Evolutionary conservation across 1,140 invertebrate genomes (phyloP), one percentile per base, ranked within the genome.

Genomic region (Drosophila grimshawi): DNA sequence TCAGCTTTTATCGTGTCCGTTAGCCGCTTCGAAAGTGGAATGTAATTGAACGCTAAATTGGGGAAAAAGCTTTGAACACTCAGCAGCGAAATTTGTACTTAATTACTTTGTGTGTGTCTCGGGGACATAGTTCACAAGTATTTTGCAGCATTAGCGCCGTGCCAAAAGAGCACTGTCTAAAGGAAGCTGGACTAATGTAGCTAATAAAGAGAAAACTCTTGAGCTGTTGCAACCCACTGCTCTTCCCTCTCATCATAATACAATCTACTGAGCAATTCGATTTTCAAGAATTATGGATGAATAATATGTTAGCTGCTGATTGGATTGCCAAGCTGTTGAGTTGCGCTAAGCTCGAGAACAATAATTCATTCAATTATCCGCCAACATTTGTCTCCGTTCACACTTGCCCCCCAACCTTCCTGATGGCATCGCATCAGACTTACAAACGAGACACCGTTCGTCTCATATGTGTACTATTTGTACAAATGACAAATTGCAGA

Each of bases 401-500:
- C 11, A 56, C 32, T 64, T 43, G 10, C 39, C 3, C 39, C 8
- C 10, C 39, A 43, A 43, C 39, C 49, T 43, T 32, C 56, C 43
- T 43, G 19, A 46, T 57, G 37, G 4, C 64, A 39, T 37, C 43
- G 59, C 62, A 39, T 62, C 71, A 57, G 71, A 80, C 70, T 60
- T 56, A 65, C 55, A 59, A 57, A 71, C 46, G 53, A 61, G 63
- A 70, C 74, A 69, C 82, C 80, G 77, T 88, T 88, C 80, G 63
- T 89, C 76, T 66, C 74, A 33, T 59, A 76, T 80, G 68, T 88
- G 82, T 82, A 43, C 39, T 43, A 83, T 88, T 88, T 88, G 85
- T 55, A 66, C 80, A 89, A 64, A 88, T 88, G 83, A 88, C 83
- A 88, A 88, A 88, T 88, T 88, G 80, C 83, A 78, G 78, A 81